Evolutionary conservation across 1,140 invertebrate genomes (phyloP).

Genomic region (Archivesica marissinica): DNA sequence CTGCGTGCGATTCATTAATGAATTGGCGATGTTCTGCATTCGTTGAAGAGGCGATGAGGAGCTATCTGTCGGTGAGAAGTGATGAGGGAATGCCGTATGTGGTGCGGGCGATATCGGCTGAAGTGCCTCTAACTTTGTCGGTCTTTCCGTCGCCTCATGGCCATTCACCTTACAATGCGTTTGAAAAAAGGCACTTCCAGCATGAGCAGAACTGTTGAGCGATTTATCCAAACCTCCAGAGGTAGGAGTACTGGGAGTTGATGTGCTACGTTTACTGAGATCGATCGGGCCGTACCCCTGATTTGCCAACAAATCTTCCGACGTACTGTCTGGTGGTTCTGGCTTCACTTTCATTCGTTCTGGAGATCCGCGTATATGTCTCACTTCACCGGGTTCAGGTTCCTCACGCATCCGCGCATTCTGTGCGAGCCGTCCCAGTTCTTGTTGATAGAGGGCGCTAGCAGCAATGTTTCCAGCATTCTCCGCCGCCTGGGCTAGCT

Average conservation of each 20-base stretch:
- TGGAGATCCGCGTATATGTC: constrained; percentile 59
- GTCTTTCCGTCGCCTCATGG: constrained; percentile 81
- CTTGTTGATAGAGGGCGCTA: constrained; percentile 89
- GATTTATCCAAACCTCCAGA: constrained; percentile 72
- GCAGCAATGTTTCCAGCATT: constrained; percentile 87
- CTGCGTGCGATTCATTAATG: constrained; percentile 90
- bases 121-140: constrained; percentile 83
- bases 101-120: constrained; percentile 89
- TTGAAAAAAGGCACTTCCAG: constrained; percentile 93
- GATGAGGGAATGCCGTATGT: constrained; percentile 85
- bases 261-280: constrained; percentile 75
- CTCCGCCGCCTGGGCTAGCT: constrained; percentile 89
- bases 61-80: constrained; percentile 79
- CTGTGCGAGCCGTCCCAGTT: constrained; percentile 77
- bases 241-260: constrained; percentile 74
- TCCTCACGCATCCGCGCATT: constrained; percentile 67
- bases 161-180: constrained; percentile 87
- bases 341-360: constrained; percentile 70
- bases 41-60: constrained; percentile 93
- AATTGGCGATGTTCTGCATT: constrained; percentile 99
- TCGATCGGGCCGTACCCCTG: constrained; percentile 77
- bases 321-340: constrained; percentile 77
- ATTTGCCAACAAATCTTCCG: constrained; percentile 67
- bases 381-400: constrained; percentile 66
- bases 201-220: constrained; percentile 82